These are phyloP conservation scores for Lordiphosa stackelbergi DNA, from an alignment of 1,140 invertebrate genomes.

Conservation along the genomic window DNA sequence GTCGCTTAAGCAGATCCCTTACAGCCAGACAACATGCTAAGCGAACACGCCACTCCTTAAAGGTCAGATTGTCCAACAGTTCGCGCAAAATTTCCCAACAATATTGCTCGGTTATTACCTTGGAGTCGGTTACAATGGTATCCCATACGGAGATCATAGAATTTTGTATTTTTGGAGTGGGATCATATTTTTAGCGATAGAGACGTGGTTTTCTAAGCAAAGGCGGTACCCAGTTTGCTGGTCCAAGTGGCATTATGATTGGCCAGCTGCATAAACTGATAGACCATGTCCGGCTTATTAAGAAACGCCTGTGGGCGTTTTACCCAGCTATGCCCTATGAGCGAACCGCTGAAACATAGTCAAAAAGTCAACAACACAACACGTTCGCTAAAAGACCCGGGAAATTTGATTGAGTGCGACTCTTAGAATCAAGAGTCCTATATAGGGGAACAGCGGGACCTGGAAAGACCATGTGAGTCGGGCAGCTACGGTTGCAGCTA, in stretches of 20 bases:
- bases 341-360: too few species aligned
- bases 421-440: too few species aligned
- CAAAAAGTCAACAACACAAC: too few species aligned
- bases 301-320: slow-evolving; percentile 88
- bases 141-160: slow-evolving; percentile 96
- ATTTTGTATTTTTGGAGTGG: slow-evolving; percentile 91
- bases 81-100: slow-evolving; percentile 92
- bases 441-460: too few species aligned
- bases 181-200: slow-evolving; percentile 94
- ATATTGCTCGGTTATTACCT: slow-evolving; percentile 91
- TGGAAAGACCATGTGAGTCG: too few species aligned
- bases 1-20: slow-evolving; percentile 85
- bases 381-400: too few species aligned
- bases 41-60: slow-evolving; percentile 90
- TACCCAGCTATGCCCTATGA: slow-evolving; percentile 90
- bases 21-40: slow-evolving; percentile 94
- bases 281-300: slow-evolving; percentile 95
- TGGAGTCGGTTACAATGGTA: slow-evolving; percentile 90
- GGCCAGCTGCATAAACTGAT: slow-evolving; percentile 96
- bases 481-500: too few species aligned
- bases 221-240: slow-evolving; percentile 94
- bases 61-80: slow-evolving; percentile 88
- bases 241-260: slow-evolving; percentile 97
- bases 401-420: too few species aligned
- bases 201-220: slow-evolving; percentile 93